Base-by-base conservation (phyloP, 2,797 vertebrate species). In the Acipenser ruthenus region DNA sequence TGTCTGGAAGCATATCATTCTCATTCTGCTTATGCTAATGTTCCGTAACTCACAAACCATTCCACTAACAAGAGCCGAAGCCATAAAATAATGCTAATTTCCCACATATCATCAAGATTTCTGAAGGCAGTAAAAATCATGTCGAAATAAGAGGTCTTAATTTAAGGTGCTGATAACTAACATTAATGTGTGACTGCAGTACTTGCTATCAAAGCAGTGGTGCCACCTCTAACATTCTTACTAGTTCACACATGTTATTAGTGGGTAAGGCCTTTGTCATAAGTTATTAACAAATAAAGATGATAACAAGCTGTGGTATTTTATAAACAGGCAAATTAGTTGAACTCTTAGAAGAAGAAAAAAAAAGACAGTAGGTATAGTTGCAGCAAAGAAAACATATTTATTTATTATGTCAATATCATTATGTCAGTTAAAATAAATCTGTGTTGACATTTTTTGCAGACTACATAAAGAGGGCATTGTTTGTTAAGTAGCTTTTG, bases 121-220 rank as follows among this genome's bases (percentile, higher is more conserved):
- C n/a, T 66, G 62, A 59, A 50, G 64, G 66, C 70, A 74, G 70
- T 78, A 81, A 81, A 80, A 76, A 72, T 67, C 18, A 67, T 63
- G 69, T 70, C 71, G 64, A 78, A 82, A 79, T 71, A 75, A 53
- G 67, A 73, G 72, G 56, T 67, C 74, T 77, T 68, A 59, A 73
- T 77, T 71, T 68, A 72, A 74, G 69, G 60, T 72, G 77, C 66
- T 75, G 74, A 70, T 79, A 75, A 80, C 84, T 78, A 77, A 64
- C 71, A 71, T 74, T 74, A 82, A 75, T 72, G 75, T 79, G 75
- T 69, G 71, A 79, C 67, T 48, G 37, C 11, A 76, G 74, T 75
- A 69, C 78, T 72, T 77, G 67, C 69, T 75, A 68, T 69, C 58
- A 56, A 71, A 64, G 67, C 64, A 73, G 70, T 56, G 53, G 52